Evolutionary conservation across 2,797 vertebrate genomes (phyloP), one percentile per base, ranked within the genome.

Genomic region (Myotis vivesi): DNA sequence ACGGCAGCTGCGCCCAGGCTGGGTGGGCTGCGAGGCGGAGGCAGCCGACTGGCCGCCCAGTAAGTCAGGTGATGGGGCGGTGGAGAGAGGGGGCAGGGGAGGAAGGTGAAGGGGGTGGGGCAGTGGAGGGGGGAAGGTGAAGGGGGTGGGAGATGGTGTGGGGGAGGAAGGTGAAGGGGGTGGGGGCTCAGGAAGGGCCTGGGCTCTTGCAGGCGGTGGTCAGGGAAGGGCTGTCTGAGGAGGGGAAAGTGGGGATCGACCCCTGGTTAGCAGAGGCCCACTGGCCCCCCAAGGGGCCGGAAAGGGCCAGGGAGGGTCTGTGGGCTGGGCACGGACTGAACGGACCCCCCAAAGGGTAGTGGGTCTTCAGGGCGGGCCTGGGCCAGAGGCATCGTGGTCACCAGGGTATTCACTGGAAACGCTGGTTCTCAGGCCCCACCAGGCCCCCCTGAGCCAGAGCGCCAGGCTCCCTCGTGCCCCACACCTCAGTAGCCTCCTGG

Each of bases 1-100:
- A 12, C 2, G 13, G 79, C 38, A 6, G 51, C 11, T 46, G 80
- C 36, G 30, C 28, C 53, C 30, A 22, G 30, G 73, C 73, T 13
- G 9, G 0, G 0, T 0, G 30, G 57, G 53, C 12, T 0, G 6
- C 0, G n/a, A 46, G 30, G 11, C 12, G 17, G 6, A 0, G 4
- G 17, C 17, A 2, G 7, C 28, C 4, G 5, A 20, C 1, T 9
- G 0, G 5, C 1, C 13, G 38, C 8, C 30, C 8, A 0, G 11
- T 69, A n/a, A 6, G 71, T 71, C 6, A 55, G 55, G 55, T 55
- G 53, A 11, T 38, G 3, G 12, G 44, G 44, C 10, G 11, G 44
- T 11, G 11, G 11, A 13, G 44, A n/a, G n/a, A n/a, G 12, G 53
- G 19, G 3, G 51, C 2, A 12, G 3, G 8, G 53, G 53, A 17